Evolutionary conservation across 1,140 invertebrate genomes (phyloP).

Genomic region (Brachionus calyciflorus): DNA sequence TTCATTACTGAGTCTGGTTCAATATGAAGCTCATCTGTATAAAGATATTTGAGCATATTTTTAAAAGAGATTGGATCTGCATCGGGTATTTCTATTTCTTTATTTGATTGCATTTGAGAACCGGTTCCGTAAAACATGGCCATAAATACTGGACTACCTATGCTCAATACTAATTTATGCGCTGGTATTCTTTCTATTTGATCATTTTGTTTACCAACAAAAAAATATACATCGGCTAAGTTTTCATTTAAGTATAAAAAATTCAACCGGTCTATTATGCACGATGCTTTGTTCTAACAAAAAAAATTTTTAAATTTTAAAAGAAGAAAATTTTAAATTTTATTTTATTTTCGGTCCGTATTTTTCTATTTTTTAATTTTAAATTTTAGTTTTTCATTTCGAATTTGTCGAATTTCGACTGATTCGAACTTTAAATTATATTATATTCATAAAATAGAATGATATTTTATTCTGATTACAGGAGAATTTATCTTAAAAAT

Average conservation of each 20-base stretch:
- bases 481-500: too few species aligned
- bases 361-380: too few species aligned
- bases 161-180: constrained; percentile 77
- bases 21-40: constrained; percentile 80
- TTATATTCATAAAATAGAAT: too few species aligned
- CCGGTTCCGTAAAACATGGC: constrained; percentile 75
- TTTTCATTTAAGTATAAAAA: constrained; percentile 79
- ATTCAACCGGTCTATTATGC: constrained; percentile 71
- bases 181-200: constrained; percentile 74
- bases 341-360: too few species aligned
- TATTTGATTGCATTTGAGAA: constrained; percentile 65
- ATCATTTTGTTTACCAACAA: constrained; percentile 67
- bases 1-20: constrained; percentile 81
- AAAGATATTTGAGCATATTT: constrained; percentile 67
- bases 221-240: constrained; percentile 74
- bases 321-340: too few species aligned
- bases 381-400: too few species aligned
- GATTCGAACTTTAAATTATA: too few species aligned
- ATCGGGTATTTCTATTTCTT: constrained; percentile 76
- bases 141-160: constrained; percentile 79
- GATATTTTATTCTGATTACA: too few species aligned
- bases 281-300: neutral
- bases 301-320: too few species aligned
- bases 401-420: too few species aligned
- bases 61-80: constrained; percentile 73